A percentile compares a stretch with the other conserved stretches of the same genome.
These are phyloP conservation scores for Xerus inauris DNA, from an alignment of 2,113 vertebrate species.

Conservation along the genomic window DNA sequence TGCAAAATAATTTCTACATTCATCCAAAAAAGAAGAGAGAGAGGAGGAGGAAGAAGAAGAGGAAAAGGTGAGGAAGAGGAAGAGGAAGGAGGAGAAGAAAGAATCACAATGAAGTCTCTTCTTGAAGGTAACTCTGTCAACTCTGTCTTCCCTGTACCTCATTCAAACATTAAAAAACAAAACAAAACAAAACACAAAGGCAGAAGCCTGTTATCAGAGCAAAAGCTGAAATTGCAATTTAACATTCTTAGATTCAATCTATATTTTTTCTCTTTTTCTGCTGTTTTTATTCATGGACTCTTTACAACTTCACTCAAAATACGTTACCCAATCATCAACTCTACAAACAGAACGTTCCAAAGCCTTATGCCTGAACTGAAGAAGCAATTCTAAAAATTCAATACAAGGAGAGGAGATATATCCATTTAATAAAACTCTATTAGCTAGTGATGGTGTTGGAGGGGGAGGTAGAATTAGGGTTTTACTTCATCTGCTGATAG, in stretches of 20 bases:
- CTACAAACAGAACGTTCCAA: slow-evolving; percentile 75
- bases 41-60: background rate
- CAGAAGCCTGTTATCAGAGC: slow-evolving; percentile 58
- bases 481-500: slow-evolving; percentile 60
- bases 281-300: slow-evolving; percentile 78
- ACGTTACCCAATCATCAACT: slow-evolving; percentile 58
- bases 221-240: slow-evolving; percentile 78
- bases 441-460: slow-evolving; percentile 7
- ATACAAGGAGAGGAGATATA: slow-evolving; percentile 59
- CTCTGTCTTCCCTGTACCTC: slow-evolving; percentile 56
- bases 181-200: background rate
- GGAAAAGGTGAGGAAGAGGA: background rate
- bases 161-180: slow-evolving; percentile 59
- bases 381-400: slow-evolving; percentile 79
- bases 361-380: slow-evolving; percentile 48
- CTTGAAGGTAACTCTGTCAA: slow-evolving; percentile 41
- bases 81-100: slow-evolving; percentile 51
- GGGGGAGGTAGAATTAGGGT: background rate
- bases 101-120: slow-evolving; percentile 35
- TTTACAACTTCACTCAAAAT: slow-evolving; percentile 78
- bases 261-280: slow-evolving; percentile 66
- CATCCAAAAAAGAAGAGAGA: background rate
- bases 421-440: slow-evolving; percentile 56
- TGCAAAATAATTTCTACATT: slow-evolving; percentile 45
- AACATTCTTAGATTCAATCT: slow-evolving; percentile 74